Evolutionary conservation across 2,113 vertebrate species (phyloP), one percentile per base, ranked within the genome.

Genomic region (Gavialis gangeticus): DNA sequence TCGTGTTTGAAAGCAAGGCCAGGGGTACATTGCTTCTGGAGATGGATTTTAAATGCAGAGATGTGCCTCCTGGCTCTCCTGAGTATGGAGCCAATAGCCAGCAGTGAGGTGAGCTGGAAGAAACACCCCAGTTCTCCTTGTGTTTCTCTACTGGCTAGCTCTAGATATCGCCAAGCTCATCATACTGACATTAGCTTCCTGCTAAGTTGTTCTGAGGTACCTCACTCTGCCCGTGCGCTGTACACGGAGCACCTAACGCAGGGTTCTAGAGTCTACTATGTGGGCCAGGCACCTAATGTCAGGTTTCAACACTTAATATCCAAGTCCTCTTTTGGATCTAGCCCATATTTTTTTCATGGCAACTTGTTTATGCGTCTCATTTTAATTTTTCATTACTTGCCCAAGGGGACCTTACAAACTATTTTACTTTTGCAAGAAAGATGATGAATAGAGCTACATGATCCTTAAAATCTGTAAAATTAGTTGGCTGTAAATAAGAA

Each of bases 41-140:
- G 62, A 77, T 34, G 64, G 19, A 21, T 85, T 95, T 87, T 85
- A 57, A 96, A 92, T 77, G 58, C 12, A 67, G 69, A 84, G 17
- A 73, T 18, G 46, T 8, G 37, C 46, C 30, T 76, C 67, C 34
- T 30, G 1, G 3, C 46, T 79, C 80, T 60, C 54, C 77, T 25
- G 28, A 84, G 60, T 64, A 30, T 3, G 16, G 63, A 76, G 28
- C 30, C 0, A 0, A 83, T 30, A 85, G 62, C 67, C 79, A 27
- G 73, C 14, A 90, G 57, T 89, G 90, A 1, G 71, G 9, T 11
- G 66, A 58, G 6, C 9, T 34, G 59, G n/a, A 12, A 15, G 10
- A 78, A 5, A 71, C 71, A 24, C 71, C 55, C 14, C 82, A n/a
- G 6, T 67, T 89, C 63, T 83, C 82, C 0, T 46, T 46, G 0